Evolutionary conservation across 2,113 vertebrate genomes (phyloP).

Genomic region (Elgaria multicarinata): DNA sequence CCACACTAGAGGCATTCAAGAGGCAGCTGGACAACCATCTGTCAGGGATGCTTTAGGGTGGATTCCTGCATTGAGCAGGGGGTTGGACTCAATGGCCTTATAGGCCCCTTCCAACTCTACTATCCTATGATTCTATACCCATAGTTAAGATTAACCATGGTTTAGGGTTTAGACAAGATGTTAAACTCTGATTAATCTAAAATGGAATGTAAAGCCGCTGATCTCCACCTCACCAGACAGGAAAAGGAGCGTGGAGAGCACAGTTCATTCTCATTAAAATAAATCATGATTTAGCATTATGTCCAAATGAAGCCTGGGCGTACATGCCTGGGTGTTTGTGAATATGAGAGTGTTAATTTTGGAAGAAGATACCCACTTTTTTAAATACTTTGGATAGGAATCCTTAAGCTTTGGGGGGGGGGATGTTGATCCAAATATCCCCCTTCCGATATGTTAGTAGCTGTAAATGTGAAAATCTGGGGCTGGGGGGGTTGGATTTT

Average conservation of each 20-base stretch:
- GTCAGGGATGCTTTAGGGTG: no score
- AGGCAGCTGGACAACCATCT: no score
- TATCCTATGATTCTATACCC: no score
- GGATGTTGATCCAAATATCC: not conserved
- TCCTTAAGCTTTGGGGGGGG: not conserved
- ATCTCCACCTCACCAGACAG: not conserved
- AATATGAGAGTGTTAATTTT: not conserved
- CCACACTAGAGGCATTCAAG: no score
- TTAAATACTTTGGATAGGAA: not conserved
- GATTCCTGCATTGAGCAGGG: no score
- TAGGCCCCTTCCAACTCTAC: no score
- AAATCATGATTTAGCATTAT: no score
- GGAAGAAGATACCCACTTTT: not conserved
- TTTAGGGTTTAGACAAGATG: not conserved
- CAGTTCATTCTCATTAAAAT: not conserved
- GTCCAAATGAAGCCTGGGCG: no score
- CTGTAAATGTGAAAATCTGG: not conserved
- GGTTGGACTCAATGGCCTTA: no score
- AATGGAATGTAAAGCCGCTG: no score
- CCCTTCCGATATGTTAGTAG: not conserved
- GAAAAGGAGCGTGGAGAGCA: not conserved
- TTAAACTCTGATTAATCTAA: not conserved
- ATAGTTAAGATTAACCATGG: not conserved
- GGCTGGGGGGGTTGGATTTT: not conserved
- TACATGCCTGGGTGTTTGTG: not conserved